Conservation (phyloP, 2,888 invertebrate genomes). For the Atrina japonica region DNA sequence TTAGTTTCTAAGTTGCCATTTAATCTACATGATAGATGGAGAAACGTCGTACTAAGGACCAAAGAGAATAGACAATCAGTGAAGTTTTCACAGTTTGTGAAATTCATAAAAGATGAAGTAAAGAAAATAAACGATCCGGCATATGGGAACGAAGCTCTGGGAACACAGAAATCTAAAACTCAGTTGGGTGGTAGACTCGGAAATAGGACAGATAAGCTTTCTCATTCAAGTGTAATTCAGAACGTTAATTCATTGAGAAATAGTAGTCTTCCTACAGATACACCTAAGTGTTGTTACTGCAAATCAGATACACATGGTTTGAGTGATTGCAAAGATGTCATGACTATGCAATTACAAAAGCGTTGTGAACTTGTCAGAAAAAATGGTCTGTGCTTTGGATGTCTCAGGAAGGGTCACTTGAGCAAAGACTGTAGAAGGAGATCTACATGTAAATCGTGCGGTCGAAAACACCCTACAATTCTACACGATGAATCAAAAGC, state of each 20-base stretch:
- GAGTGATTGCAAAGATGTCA: not conserved
- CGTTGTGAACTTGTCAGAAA: not conserved
- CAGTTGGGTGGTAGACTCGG: no score
- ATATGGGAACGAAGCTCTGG: not conserved
- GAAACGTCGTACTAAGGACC: not conserved
- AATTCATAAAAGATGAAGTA: constrained; percentile 29
- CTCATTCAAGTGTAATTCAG: no score
- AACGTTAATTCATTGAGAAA: no score
- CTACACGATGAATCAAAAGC: constrained; percentile 13
- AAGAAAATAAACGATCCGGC: constrained; percentile 19
- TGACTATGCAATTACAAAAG: not conserved
- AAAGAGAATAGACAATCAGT: constrained; percentile 18
- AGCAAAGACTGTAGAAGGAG: constrained; percentile 10
- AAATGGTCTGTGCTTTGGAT: constrained; percentile 28
- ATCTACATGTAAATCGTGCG: constrained; percentile 4
- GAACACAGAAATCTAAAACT: no score
- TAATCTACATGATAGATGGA: constrained; percentile 7
- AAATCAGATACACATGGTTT: not conserved
- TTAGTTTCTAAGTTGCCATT: constrained; percentile 37
- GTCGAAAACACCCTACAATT: constrained; percentile 16
- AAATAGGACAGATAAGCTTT: not conserved
- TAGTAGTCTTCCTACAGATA: no score
- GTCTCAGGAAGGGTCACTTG: constrained; percentile 14
- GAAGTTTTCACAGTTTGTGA: constrained; percentile 22
- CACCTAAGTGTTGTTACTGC: constrained; percentile 22